Evolutionary conservation across 2,797 vertebrate genomes (phyloP), one percentile per base, ranked within the genome.

Genomic region (Bovichtus diacanthus): DNA sequence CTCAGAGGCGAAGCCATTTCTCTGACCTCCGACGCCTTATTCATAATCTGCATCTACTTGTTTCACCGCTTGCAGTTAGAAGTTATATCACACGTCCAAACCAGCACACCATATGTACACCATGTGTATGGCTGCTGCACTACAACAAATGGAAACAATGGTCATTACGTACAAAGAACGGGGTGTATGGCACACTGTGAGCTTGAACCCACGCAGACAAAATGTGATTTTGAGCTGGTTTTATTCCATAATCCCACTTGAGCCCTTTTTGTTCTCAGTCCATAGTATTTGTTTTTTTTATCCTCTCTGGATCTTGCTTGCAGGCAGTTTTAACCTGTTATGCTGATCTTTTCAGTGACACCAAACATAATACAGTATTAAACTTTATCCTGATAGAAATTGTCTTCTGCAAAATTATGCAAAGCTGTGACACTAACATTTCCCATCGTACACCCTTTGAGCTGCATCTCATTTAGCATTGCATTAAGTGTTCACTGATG

Each of bases 361-460:
- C 58, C 44, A 27, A 73, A 65, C 29, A 59, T 43, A 38, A 75
- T 56, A 49, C 23, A 62, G n/a, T 53, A 70, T 60, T 70, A 16
- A 56, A 74, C 43, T 76, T 65, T 23, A 51, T 76, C 60, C 46
- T 41, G 27, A 47, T 19, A 50, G 38, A 66, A 53, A 66, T 60
- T 65, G 29, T 74, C 38, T 46, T 84, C 55, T 64, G 56, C 44
- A 80, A 84, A 84, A 81, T 29, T 80, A 86, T 87, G 72, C 72
- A 81, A 84, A 83, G 41, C 78, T 43, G 9, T 56, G 44, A 73
- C 72, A 51, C 58, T 16, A 63, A 43, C 67, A 63, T 54, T 31
- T 70, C 58, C 8, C 62, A 41, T 71, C 60, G 65, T 53, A 29
- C 74, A 58, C 21, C 56, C 27, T 70, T 46, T 41, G 58, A 81